These are phyloP conservation scores for Anoplophora glabripennis DNA, from an alignment of 1,140 invertebrate genomes.

Conservation along the genomic window DNA sequence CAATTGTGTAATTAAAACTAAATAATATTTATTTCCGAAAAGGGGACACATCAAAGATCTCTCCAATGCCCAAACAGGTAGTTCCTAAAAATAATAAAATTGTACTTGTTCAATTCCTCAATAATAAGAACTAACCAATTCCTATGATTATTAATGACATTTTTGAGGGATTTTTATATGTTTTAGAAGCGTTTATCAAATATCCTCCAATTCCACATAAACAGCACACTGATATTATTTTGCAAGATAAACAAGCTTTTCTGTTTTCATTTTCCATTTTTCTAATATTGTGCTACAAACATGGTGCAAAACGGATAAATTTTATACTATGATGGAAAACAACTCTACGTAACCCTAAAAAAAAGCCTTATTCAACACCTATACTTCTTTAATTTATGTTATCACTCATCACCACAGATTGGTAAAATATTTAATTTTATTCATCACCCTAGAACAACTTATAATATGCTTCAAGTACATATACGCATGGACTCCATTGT, in stretches of 20 bases:
- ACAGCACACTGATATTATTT: constrained; percentile 42
- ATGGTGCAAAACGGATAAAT: too few species aligned
- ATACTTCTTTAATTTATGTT: too few species aligned
- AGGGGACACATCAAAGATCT: constrained; percentile 40
- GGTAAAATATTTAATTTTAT: too few species aligned
- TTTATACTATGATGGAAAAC: too few species aligned
- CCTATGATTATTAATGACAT: constrained; percentile 26
- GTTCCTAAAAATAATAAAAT: constrained; percentile 30
- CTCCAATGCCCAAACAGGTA: constrained; percentile 32
- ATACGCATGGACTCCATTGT: too few species aligned
- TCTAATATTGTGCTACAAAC: background rate
- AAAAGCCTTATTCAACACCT: too few species aligned
- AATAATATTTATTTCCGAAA: constrained; percentile 25
- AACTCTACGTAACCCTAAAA: too few species aligned
- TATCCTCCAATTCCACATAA: constrained; percentile 43
- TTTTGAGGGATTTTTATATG: constrained; percentile 28
- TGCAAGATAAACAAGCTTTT: constrained; percentile 42
- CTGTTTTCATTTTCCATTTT: constrained; percentile 15
- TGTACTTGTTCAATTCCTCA: background rate
- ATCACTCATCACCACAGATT: too few species aligned
- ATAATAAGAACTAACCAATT: constrained; percentile 24
- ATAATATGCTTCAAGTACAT: too few species aligned
- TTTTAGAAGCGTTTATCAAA: constrained; percentile 37
- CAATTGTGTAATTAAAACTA: too few species aligned
- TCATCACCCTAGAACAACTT: too few species aligned